These are phyloP conservation scores for Eumacrocentrus americanus DNA, from an alignment of 2,888 invertebrate species.

Conservation along the genomic window DNA sequence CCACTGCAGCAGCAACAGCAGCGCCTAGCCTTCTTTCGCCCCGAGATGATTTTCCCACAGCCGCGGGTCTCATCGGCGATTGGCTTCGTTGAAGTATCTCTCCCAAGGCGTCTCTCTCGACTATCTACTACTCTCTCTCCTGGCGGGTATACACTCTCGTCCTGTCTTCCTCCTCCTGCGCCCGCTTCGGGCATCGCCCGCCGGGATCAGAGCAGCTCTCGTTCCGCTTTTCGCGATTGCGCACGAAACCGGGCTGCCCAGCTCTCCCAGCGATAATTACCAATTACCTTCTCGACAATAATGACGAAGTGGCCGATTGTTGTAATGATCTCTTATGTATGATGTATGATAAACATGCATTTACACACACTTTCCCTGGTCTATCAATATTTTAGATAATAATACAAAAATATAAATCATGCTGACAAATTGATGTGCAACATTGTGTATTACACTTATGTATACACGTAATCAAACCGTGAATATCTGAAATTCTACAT, in stretches of 20 bases:
- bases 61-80: constrained; percentile 26
- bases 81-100: constrained; percentile 26
- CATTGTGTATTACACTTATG: background rate
- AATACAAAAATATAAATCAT: background rate
- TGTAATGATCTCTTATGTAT: background rate
- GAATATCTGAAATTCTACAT: background rate
- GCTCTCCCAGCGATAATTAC: constrained; percentile 38
- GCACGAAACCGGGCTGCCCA: constrained; percentile 43
- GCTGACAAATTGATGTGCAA: background rate
- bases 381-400: background rate
- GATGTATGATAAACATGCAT: background rate
- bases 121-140: constrained; percentile 22
- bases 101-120: constrained; percentile 19
- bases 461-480: background rate
- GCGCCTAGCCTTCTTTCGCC: constrained; percentile 40
- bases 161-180: constrained; percentile 25
- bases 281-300: constrained; percentile 41
- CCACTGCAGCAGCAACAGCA: no score
- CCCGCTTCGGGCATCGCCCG: constrained; percentile 31
- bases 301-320: constrained; percentile 22
- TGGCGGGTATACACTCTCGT: constrained; percentile 33
- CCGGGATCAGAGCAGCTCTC: constrained; percentile 40
- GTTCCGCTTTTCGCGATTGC: constrained; percentile 55
- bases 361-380: background rate
- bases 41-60: constrained; percentile 60